Conservation (phyloP, 2,113 vertebrate genomes). For the Tiliqua scincoides region DNA sequence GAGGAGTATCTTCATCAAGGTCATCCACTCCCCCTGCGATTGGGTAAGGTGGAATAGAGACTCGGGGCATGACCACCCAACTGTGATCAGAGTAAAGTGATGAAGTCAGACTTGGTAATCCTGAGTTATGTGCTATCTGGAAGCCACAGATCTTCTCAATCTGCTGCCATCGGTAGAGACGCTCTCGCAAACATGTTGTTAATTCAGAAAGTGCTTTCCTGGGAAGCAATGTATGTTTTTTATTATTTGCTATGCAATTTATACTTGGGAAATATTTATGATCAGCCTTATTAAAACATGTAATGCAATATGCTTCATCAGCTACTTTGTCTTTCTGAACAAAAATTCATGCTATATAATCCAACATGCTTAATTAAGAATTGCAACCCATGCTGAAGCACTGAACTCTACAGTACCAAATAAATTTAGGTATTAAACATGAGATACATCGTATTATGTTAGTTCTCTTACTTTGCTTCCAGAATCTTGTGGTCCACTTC, state of each 20-base stretch:
- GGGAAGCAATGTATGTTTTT: constrained; percentile 19
- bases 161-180: constrained; percentile 98
- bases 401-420: background rate
- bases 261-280: background rate
- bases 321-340: background rate
- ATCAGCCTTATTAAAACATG: background rate
- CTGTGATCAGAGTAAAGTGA: constrained; percentile 98
- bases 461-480: constrained; percentile 91
- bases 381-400: background rate
- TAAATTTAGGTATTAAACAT: background rate
- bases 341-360: background rate
- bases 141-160: constrained; percentile 99
- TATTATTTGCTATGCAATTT: background rate
- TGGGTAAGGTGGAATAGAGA: constrained; percentile 95
- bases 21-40: constrained; percentile 97
- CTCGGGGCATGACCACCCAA: constrained; percentile 98
- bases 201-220: constrained; percentile 96
- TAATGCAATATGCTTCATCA: background rate
- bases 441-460: background rate
- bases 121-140: constrained; percentile 94
- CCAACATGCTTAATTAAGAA: background rate
- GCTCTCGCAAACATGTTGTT: constrained; percentile 93
- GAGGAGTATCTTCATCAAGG: constrained; percentile 96
- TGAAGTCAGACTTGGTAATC: constrained; percentile 92
- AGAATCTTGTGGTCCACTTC: constrained; percentile 99